Conservation (phyloP, 2,888 invertebrate species). For the Galerucella nymphaeae region DNA sequence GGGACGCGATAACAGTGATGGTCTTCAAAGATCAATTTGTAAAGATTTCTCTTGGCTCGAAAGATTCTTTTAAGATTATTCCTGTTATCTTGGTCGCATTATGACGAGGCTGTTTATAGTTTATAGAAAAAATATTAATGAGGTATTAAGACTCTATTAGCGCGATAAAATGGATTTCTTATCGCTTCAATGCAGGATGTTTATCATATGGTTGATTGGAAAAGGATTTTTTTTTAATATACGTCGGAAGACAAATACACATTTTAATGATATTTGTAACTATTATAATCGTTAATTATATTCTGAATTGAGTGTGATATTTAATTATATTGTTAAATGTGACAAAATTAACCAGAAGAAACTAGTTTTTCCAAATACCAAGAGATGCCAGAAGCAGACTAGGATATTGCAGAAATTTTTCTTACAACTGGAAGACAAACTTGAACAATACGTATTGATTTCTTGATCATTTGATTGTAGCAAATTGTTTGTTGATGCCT, state of each 20-base stretch:
- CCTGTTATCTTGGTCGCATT: constrained; percentile 10
- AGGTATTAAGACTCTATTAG: constrained; percentile 22
- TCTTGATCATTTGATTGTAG: no score
- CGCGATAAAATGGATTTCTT: constrained; percentile 20
- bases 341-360: no score
- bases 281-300: not conserved
- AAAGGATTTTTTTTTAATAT: constrained; percentile 4
- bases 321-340: no score
- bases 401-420: no score
- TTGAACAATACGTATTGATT: no score
- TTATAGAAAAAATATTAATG: constrained; percentile 23
- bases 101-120: constrained; percentile 20
- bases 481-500: no score
- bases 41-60: constrained; percentile 20
- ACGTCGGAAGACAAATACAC: not conserved
- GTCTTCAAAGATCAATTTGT: constrained; percentile 27
- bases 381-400: no score
- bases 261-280: not conserved
- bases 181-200: constrained; percentile 25
- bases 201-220: constrained; percentile 14
- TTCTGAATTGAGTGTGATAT: not conserved
- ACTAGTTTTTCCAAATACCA: no score
- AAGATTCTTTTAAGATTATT: constrained; percentile 22
- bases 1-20: constrained; percentile 17
- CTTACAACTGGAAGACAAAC: no score